Evolutionary conservation across 2,888 invertebrate genomes (phyloP), one percentile per base, ranked within the genome.

Genomic region (Eurytoma californica): DNA sequence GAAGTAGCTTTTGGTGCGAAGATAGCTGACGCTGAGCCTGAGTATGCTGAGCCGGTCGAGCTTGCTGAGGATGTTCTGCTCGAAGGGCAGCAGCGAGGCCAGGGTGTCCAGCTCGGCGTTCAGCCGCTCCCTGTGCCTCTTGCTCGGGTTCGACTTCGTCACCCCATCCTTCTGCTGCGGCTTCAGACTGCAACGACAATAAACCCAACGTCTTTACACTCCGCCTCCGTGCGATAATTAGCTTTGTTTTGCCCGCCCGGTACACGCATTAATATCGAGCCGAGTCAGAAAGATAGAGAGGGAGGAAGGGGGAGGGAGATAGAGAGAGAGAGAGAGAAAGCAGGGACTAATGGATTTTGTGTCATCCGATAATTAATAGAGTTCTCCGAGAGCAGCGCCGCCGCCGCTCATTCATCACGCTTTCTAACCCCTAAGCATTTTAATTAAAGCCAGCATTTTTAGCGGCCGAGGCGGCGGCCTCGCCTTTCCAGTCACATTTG

Each of bases 1-100:
- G 92, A 99, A 99, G 93, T 99, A 99, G 92, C 98, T 98, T 92
- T 99, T 99, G 89, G 98, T 99, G 87, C 99, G 94, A 86, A 99
- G 94, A 91, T 98, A 99, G 92, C 98, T 98, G 91, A 99, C 99
- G 76, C 98, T 98, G 83, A 99, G 94, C 89, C 99, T 94, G 86
- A 99, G 94, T 88, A 99, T 99, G 90, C 98, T 98, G 84, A 99
- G 95, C 87, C 99, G 95, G 93, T 99, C 99, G 90, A 99, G 93
- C 92, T 99, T 99, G 91, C 97, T 97, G 86, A 98, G 95, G 90
- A 98, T 98, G 91, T 97, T 98, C 92, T 98, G 97, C 91, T 98
- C 98, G 92, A 98, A 98, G 86, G 98, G 98, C 86, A 97, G 93
- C 86, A 97, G 92, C 84, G 97, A 95, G 65, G 99, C 99, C 87